Evolutionary conservation across 1,140 invertebrate genomes (phyloP), one percentile per base, ranked within the genome.

Genomic region (Cydia strobilella): DNA sequence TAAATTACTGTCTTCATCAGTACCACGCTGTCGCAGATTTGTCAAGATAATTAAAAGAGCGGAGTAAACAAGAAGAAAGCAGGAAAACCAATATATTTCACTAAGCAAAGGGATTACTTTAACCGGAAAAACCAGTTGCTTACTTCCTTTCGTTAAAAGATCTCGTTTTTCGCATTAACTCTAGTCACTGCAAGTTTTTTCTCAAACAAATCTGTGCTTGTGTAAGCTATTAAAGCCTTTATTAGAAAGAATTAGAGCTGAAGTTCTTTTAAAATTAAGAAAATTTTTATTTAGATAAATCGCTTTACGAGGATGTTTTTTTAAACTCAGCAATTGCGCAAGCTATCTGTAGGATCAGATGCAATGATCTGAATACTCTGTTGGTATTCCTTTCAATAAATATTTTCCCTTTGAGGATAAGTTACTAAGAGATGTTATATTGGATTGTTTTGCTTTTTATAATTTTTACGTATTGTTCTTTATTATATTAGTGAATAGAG

Each of bases 271-370:
- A 13, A 25, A 63, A 13, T 6, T 23, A 2, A 20, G 13, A 65
- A 3, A n/a, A 10, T 69, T 69, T 69, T 35, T 69, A 69, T 69
- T 69, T 18, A 69, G 42, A 39, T 66, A 66, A 66, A 66, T 66
- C 15, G 63, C 63, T 27, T 15, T 66, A 66, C 31, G 35, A 18
- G 27, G 10, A 69, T 69, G 4, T n/a, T 69, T 69, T 65, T 35
- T 4, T 18, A 20, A 20, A 69, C 3, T 10, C 4, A 59, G 20
- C 9, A 23, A 59, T 59, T 23, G 10, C 18, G 20, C 18, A 23
- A 59, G 7, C 20, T 59, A 5, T 23, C 54, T 23, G 7, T 59
- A 59, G 54, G 9, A 23, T 59, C 7, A 59, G 54, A 18, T 20
- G n/a, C 54, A 59, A 23, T 23, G 20, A 59, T 54, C 15, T 3